A percentile compares a stretch with the other conserved stretches of the same genome.
phyloP scores from a whole-genome alignment of 2,113 vertebrate genomes.

The Leuciscus idus region DNA sequence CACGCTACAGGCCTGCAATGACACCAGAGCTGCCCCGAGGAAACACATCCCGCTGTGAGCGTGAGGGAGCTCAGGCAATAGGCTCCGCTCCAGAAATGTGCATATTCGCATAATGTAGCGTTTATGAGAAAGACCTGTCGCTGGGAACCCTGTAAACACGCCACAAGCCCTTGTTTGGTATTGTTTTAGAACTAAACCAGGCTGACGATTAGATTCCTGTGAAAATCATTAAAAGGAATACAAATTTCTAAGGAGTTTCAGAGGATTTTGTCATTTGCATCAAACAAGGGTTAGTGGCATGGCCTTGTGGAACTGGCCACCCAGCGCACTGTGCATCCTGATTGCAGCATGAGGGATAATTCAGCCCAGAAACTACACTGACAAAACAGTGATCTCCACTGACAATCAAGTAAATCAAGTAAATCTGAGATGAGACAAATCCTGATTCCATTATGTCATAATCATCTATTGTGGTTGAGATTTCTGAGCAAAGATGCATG shows the following conservation, averaged over 20 bases:
- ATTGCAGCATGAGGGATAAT: slow-evolving; percentile 16
- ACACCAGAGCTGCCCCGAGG: slow-evolving; percentile 46
- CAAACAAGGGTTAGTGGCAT: background rate
- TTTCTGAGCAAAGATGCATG: background rate
- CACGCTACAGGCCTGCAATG: slow-evolving; percentile 39
- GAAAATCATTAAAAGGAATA: background rate
- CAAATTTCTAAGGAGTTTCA: background rate
- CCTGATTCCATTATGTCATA: slow-evolving; percentile 19
- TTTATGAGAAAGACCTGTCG: slow-evolving; percentile 33
- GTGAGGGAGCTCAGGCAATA: slow-evolving; percentile 31
- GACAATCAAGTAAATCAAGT: background rate
- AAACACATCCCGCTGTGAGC: slow-evolving; percentile 21
- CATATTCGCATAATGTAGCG: slow-evolving; percentile 24
- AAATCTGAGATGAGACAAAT: slow-evolving; percentile 15
- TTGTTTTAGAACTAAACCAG: slow-evolving; percentile 1
- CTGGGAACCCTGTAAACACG: background rate
- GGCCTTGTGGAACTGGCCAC: slow-evolving; percentile 2
- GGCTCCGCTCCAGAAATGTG: slow-evolving; percentile 27
- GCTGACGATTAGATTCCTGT: background rate
- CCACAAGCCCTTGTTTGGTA: slow-evolving; percentile 29
- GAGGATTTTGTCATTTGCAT: slow-evolving; percentile 3
- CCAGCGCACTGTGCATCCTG: background rate
- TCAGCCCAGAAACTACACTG: background rate
- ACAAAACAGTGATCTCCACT: slow-evolving; percentile 8
- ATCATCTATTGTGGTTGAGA: slow-evolving; percentile 10